Evolutionary conservation across 1,140 invertebrate species (phyloP).

Genomic region (Drosophila kohkoa): DNA sequence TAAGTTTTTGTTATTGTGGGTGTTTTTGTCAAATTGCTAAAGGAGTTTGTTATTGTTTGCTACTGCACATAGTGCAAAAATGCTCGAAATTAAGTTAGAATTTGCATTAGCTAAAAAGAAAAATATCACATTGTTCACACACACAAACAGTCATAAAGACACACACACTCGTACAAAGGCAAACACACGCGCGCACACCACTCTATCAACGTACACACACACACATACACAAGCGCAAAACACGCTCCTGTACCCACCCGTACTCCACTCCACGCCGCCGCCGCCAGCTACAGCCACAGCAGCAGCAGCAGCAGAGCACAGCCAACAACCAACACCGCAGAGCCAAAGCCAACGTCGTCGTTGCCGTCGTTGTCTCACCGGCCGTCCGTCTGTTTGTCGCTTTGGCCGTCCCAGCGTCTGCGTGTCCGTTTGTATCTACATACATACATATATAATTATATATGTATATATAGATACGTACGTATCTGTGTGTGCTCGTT

Average conservation of each 20-base stretch:
- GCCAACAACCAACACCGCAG: constrained; percentile 63
- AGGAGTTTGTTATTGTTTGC: constrained; percentile 22
- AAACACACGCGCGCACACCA: constrained; percentile 46
- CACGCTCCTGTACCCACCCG: constrained; percentile 78
- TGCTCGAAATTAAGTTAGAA: constrained; percentile 18
- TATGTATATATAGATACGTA: constrained; percentile 61
- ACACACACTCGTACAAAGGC: constrained; percentile 9
- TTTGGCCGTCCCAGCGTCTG: constrained; percentile 58
- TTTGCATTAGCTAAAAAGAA: constrained; percentile 45
- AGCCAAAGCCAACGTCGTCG: constrained; percentile 70
- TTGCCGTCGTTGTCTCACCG: constrained; percentile 66
- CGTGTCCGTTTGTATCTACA: constrained; percentile 62
- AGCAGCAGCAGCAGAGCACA: constrained; percentile 44
- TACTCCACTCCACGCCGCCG: constrained; percentile 70
- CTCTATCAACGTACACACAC: constrained; percentile 42
- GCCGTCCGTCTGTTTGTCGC: constrained; percentile 44
- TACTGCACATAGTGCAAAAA: constrained; percentile 30
- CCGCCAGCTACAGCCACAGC: constrained; percentile 42
- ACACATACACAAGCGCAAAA: constrained; percentile 70
- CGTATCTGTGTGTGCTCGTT: constrained; percentile 46
- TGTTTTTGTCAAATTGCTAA: constrained; percentile 7
- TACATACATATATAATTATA: constrained; percentile 44
- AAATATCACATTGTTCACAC: constrained; percentile 46
- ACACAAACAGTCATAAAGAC: constrained; percentile 36
- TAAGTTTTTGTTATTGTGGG: constrained; percentile 39